phyloP scores from a whole-genome alignment of 2,888 invertebrate species.

The Cataglyphis albicans region DNA sequence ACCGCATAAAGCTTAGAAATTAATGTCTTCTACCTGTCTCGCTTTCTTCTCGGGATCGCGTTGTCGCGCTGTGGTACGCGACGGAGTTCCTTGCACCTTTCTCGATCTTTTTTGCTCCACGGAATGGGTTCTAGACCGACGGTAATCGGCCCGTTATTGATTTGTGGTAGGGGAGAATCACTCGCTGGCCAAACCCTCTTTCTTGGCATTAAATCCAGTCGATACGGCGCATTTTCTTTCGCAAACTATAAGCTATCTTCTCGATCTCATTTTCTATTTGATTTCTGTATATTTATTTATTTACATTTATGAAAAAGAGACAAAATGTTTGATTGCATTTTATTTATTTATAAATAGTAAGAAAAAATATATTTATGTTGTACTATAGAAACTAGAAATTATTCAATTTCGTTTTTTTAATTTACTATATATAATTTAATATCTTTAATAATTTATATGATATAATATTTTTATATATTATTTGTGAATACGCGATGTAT shows the following conservation, averaged over 20 bases:
- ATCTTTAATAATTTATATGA: neutral
- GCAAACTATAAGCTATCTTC: neutral
- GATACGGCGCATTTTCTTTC: slow-evolving; percentile 10
- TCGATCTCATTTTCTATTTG: slow-evolving; percentile 12
- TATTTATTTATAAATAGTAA: neutral
- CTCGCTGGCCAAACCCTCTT: slow-evolving; percentile 37
- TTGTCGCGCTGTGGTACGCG: slow-evolving; percentile 48
- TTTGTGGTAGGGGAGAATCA: slow-evolving; percentile 67
- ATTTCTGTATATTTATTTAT: slow-evolving; percentile 1
- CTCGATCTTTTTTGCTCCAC: slow-evolving; percentile 28
- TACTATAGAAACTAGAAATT: neutral
- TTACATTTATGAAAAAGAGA: neutral
- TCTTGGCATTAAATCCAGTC: slow-evolving; percentile 56
- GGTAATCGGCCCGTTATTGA: slow-evolving; percentile 70
- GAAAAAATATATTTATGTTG: neutral
- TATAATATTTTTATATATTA: neutral
- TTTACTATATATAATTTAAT: neutral
- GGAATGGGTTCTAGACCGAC: slow-evolving; percentile 62
- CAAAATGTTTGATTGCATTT: neutral
- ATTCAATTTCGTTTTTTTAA: neutral
- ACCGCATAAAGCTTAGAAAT: slow-evolving; percentile 80
- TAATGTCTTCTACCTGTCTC: slow-evolving; percentile 74
- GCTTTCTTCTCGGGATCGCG: slow-evolving; percentile 38
- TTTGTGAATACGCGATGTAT: neutral
- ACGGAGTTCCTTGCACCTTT: slow-evolving; percentile 58